Base-by-base conservation (phyloP, 2,113 vertebrate species). In the Loxodonta africana region DNA sequence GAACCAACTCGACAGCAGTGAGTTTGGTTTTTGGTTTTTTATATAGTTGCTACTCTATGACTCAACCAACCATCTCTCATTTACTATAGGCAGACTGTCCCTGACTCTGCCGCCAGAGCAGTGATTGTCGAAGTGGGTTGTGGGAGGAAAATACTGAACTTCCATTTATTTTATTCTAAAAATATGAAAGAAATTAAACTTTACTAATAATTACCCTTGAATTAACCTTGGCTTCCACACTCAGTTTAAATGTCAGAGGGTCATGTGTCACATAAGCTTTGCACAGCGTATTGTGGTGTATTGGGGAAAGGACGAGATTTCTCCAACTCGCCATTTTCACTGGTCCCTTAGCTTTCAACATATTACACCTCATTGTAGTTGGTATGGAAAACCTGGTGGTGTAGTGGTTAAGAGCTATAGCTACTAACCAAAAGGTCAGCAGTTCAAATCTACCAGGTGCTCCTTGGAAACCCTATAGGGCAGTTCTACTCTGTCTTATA, bases 91-190 rank as follows among this genome's bases (percentile, higher is more conserved):
- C 12, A 84, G 26, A 26, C 53, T 53, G 46, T 78, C 80, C 30
- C 37, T 48, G 28, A 48, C 9, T 81, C 14, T 41, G 3, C 15
- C 0, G 1, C 28, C 10, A 86, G 12, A 48, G 33, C 10, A 82
- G 9, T 85, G n/a, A 65, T 77, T 65, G 69, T 62, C n/a, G 26
- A 91, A 85, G 26, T 44, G 11, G 28, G 62, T 25, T n/a, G 76
- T 81, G 63, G 82, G 37, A 90, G 93, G 62, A 91, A 93, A 97
- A 95, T 60, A 94, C 18, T 87, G 84, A 93, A 90, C 25, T 94
- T 71, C n/a, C 33, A 10, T 44, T 87, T 92, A 91, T 23, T 44
- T 76, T 62, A 78, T 8, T 53, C n/a, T 44, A 74, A 95, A 88
- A 53, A 73, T 57, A 73, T 78, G 90, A 28, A 78, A 15, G 7